Base-by-base conservation (phyloP, 1,140 invertebrate genomes). In the Apis cerana region DNA sequence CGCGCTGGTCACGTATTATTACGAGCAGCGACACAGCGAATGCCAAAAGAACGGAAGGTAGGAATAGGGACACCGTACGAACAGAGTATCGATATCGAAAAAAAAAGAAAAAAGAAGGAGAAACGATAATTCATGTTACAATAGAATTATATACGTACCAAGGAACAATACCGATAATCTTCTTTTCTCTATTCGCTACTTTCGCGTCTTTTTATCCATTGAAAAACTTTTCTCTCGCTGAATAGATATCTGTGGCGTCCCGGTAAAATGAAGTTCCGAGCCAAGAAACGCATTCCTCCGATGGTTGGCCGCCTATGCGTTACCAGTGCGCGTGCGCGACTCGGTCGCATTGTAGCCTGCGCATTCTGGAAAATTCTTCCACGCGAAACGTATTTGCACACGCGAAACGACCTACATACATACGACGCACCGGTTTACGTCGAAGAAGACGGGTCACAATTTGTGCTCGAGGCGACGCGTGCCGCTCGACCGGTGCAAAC, bases 351-450 rank as follows among this genome's bases (percentile, higher is more conserved):
- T 48, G 50, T 15, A 5, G 12, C 62, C 7, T 68, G 52, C 33
- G 61, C 52, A 75, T 75, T 52, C 62, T 59, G 62, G 79, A 74
- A 80, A 68, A 75, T 75, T 75, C 27, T 27, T 75, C 52, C 54
- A 17, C 61, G 52, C 62, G 61, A 52, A 59, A 62, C 27, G 71
- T 81, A 65, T 75, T 81, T 52, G 62, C 71, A 50, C 79, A 48
- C 78, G 78, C 59, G n/a, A 68, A 64, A 23, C 69, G 72, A 75
- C 79, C 79, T 81, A 75, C 71, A 65, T 80, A 67, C n/a, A 23
- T n/a, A 48, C 33, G 56, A 21, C 23, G 9, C 9, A 21, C 12
- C 33, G 52, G 52, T 67, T 71, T 7, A 43, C 33, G 33, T 67
- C 72, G 33, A 62, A 79, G 77, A 50, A 75, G 78, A 23, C 62